These are phyloP conservation scores for Chitala chitala DNA, from an alignment of 2,113 vertebrate species.

Conservation along the genomic window DNA sequence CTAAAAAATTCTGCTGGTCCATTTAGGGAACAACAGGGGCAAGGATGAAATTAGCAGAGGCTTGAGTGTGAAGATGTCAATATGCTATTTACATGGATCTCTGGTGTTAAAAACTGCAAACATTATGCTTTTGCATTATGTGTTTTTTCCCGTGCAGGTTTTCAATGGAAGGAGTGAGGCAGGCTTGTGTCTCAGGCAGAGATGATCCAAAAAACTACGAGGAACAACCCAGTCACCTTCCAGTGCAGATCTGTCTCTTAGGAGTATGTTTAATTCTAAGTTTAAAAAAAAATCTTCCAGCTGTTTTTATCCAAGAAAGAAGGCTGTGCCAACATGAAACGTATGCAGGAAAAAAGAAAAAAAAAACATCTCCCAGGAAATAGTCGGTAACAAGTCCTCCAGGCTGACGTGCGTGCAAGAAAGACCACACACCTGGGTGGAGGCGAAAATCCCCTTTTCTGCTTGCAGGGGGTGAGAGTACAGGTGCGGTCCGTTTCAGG, in stretches of 20 bases:
- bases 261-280: background rate
- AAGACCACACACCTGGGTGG: conserved; percentile 4
- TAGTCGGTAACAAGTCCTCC: background rate
- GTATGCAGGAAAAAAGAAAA: background rate
- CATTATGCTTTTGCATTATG: too few relatives aligned
- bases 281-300: background rate
- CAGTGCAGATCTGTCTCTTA: background rate
- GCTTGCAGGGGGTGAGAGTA: conserved; percentile 12
- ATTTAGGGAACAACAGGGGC: background rate
- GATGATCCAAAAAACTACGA: background rate
- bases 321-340: background rate
- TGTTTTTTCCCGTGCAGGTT: background rate
- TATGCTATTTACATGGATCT: background rate
- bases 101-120: too few relatives aligned
- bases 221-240: background rate
- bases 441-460: conserved; percentile 13
- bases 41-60: background rate
- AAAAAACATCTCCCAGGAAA: conserved; percentile 11
- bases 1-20: background rate
- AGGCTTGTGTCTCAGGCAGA: background rate
- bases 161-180: background rate
- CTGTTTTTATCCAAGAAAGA: background rate
- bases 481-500: conserved; percentile 20
- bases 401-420: conserved; percentile 7
- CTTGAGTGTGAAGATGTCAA: background rate